These are phyloP conservation scores for Perca fluviatilis DNA, from an alignment of 2,113 vertebrate species.

Conservation along the genomic window DNA sequence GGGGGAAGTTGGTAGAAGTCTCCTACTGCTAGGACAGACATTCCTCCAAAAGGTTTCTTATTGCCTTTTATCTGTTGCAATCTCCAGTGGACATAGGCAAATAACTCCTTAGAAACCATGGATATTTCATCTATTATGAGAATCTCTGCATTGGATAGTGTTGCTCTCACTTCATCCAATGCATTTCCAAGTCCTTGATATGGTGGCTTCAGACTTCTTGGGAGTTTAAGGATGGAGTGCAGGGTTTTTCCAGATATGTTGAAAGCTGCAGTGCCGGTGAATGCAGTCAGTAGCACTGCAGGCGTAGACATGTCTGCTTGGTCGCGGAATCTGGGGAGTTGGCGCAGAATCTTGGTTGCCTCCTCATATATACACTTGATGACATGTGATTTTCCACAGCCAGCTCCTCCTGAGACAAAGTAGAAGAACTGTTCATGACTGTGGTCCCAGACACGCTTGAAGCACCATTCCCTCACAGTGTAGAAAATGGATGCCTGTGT, in stretches of 20 bases:
- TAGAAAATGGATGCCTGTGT: neutral
- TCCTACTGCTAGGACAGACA: too few relatives aligned
- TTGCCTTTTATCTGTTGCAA: neutral
- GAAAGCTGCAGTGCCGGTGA: neutral
- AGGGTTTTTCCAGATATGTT: neutral
- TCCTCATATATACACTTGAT: neutral
- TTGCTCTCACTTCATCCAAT: neutral
- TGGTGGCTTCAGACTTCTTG: neutral
- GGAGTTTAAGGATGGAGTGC: neutral
- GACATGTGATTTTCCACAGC: neutral
- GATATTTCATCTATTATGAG: neutral
- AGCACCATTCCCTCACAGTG: neutral
- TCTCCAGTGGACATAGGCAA: slow-evolving; percentile 8
- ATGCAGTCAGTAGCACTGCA: neutral
- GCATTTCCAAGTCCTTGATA: neutral
- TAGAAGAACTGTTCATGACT: neutral
- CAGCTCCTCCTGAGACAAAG: neutral
- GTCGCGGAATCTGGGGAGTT: neutral
- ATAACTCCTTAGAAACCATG: slow-evolving; percentile 4
- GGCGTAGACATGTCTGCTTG: neutral
- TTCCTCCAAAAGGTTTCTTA: neutral
- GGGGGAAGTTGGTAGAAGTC: neutral
- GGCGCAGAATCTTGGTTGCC: neutral
- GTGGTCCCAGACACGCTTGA: neutral
- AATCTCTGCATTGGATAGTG: neutral